These are phyloP conservation scores for Stylophora pistillata DNA, from an alignment of 64 coral and sea anemone genomes.

Conservation along the genomic window DNA sequence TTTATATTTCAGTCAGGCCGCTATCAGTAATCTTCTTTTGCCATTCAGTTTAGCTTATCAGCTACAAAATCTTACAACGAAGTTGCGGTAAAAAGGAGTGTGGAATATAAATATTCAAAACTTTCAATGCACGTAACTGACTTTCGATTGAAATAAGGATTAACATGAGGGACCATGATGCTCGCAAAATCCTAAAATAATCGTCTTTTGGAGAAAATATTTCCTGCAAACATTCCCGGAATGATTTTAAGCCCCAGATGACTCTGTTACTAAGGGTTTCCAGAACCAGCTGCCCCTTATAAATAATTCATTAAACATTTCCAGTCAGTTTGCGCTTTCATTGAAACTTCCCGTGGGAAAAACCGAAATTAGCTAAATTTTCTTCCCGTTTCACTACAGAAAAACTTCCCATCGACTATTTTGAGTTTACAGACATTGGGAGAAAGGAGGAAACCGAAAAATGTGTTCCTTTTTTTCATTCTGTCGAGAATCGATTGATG, in stretches of 20 bases:
- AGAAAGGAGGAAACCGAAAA: background rate
- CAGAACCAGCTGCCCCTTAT: constrained; percentile 19
- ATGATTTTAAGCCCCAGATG: background rate
- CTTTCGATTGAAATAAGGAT: background rate
- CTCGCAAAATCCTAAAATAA: background rate
- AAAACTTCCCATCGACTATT: background rate
- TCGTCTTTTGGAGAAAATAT: background rate
- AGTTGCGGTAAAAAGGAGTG: background rate
- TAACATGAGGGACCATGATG: background rate
- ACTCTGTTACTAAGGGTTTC: background rate
- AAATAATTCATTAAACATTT: constrained; percentile 35
- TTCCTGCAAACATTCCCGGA: background rate
- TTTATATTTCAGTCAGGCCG: background rate
- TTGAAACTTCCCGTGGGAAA: constrained; percentile 36
- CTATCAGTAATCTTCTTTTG: constrained; percentile 10
- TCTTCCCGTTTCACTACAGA: background rate
- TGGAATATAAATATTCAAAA: constrained; percentile 24
- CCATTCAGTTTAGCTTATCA: background rate
- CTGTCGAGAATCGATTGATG: background rate
- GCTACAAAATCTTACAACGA: background rate
- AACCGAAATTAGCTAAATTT: background rate
- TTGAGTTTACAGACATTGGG: background rate
- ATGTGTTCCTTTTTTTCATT: background rate
- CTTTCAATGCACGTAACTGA: background rate
- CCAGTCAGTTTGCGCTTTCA: background rate